Evolutionary conservation across 2,888 invertebrate genomes (phyloP).

Genomic region (Ellobium chinense): DNA sequence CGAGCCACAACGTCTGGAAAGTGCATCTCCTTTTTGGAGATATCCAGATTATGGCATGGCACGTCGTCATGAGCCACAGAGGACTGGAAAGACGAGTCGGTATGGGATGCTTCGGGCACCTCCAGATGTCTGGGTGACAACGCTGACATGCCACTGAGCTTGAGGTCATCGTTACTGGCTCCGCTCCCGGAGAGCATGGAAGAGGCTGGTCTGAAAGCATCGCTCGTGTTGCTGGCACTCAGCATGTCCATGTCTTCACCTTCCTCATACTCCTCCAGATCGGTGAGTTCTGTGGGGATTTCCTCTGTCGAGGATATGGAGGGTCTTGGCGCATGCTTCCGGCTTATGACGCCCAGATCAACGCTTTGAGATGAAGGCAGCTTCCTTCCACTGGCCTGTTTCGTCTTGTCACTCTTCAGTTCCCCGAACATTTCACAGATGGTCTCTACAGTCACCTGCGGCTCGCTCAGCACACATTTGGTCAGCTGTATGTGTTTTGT

Average conservation of each 20-base stretch:
- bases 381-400: background rate
- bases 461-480: constrained; percentile 57
- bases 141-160: background rate
- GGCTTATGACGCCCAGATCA: constrained; percentile 54
- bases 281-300: constrained; percentile 53
- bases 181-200: constrained; percentile 7
- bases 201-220: constrained; percentile 49
- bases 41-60: constrained; percentile 50
- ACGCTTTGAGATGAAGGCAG: constrained; percentile 21
- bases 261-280: constrained; percentile 49
- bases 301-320: constrained; percentile 57
- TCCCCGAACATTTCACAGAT: constrained; percentile 72
- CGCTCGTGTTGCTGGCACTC: constrained; percentile 64
- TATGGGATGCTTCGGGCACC: background rate
- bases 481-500: constrained; percentile 40
- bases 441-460: constrained; percentile 64
- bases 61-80: constrained; percentile 34
- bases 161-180: background rate
- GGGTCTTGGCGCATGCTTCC: constrained; percentile 49
- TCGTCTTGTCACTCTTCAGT: constrained; percentile 36
- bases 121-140: background rate
- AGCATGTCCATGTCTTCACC: constrained; percentile 59
- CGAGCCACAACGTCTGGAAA: constrained; percentile 65
- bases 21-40: constrained; percentile 58
- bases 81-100: constrained; percentile 42